Evolutionary conservation across 1,140 invertebrate species (phyloP).

Genomic region (Zophobas atratus): DNA sequence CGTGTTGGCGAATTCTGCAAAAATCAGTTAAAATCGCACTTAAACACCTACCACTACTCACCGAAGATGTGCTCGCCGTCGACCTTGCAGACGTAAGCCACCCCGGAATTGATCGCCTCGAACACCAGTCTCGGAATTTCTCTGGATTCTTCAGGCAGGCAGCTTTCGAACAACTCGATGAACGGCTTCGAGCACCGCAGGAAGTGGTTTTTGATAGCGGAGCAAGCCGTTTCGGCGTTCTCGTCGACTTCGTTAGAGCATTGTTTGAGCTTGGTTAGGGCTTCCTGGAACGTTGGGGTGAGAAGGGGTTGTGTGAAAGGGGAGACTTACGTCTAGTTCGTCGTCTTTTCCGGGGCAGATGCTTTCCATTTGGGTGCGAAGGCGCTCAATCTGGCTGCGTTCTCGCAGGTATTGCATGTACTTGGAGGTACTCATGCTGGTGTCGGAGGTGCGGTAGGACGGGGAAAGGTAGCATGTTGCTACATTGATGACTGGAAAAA

Average conservation of each 20-base stretch:
- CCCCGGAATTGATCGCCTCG: conserved; percentile 14
- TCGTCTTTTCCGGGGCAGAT: conserved; percentile 48
- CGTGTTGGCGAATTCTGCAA: conserved; percentile 49
- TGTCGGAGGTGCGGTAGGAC: no score
- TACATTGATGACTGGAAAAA: no score
- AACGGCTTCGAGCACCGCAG: conserved; percentile 43
- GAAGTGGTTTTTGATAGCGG: conserved; percentile 49
- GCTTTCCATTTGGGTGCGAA: conserved; percentile 3
- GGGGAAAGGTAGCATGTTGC: no score
- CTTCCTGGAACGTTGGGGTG: conserved; percentile 29
- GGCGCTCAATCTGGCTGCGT: conserved; percentile 1
- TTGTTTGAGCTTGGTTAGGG: conserved; percentile 28
- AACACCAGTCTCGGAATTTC: conserved; percentile 36
- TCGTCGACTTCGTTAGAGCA: conserved; percentile 43
- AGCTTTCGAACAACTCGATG: conserved; percentile 19
- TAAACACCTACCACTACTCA: conserved; percentile 22
- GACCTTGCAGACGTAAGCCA: conserved; percentile 43
- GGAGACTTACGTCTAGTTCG: conserved; percentile 44
- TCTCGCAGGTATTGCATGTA: conserved; percentile 9
- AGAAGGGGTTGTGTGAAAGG: conserved; percentile 12
- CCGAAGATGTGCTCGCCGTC: conserved; percentile 52
- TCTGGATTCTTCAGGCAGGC: conserved; percentile 49
- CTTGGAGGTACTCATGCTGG: neutral
- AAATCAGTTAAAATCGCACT: neutral
- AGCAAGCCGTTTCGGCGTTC: conserved; percentile 48